Evolutionary conservation across 1,140 invertebrate genomes (phyloP).

Genomic region (Drosophila teissieri): DNA sequence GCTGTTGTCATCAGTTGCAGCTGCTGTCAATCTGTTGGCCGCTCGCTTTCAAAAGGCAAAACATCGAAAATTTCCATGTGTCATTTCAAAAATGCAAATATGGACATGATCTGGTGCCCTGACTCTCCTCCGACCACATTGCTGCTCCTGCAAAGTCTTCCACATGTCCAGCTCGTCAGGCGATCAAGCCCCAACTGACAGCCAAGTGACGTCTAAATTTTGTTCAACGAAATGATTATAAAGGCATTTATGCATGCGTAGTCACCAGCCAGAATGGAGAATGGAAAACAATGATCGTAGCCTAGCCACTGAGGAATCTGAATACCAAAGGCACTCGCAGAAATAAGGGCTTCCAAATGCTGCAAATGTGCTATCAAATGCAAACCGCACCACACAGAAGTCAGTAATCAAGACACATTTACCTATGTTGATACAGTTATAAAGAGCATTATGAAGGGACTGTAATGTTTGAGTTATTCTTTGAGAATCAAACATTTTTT

Average conservation of each 20-base stretch:
- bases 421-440: too few relatives aligned
- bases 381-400: too few relatives aligned
- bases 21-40: slow-evolving; percentile 82
- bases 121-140: not conserved
- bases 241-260: slow-evolving; percentile 82
- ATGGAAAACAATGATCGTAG: slow-evolving; percentile 3
- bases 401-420: too few relatives aligned
- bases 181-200: slow-evolving; percentile 59
- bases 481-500: not conserved
- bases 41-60: slow-evolving; percentile 56
- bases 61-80: slow-evolving; percentile 77
- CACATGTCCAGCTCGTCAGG: slow-evolving; percentile 60
- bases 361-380: too few relatives aligned
- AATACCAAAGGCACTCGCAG: slow-evolving; percentile 27
- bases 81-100: slow-evolving; percentile 83
- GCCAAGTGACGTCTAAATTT: slow-evolving; percentile 81
- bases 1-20: slow-evolving; percentile 63
- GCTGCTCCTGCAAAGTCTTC: slow-evolving; percentile 26
- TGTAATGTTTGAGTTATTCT: not conserved
- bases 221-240: slow-evolving; percentile 79
- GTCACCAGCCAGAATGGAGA: slow-evolving; percentile 33
- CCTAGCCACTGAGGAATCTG: slow-evolving; percentile 42
- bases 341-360: not conserved
- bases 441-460: too few relatives aligned
- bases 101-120: slow-evolving; percentile 76